These are phyloP conservation scores for Cheilosia variabilis DNA, from an alignment of 2,888 invertebrate species.

Conservation along the genomic window DNA sequence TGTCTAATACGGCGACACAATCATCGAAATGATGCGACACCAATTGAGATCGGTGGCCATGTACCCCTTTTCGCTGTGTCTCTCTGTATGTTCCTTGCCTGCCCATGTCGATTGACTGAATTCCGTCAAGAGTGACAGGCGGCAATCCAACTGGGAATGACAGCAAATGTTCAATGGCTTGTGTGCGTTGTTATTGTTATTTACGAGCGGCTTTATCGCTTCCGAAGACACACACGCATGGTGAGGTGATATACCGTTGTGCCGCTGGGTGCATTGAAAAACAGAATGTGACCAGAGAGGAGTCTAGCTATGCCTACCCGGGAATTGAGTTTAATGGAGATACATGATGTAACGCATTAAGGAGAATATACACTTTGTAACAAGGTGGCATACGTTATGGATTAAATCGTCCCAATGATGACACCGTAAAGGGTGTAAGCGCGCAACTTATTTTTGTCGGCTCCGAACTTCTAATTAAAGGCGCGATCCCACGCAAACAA, in stretches of 20 bases:
- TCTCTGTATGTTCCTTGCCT: not conserved
- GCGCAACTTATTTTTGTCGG: slow-evolving; percentile 19
- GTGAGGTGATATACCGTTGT: slow-evolving; percentile 18
- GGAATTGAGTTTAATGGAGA: slow-evolving; percentile 67
- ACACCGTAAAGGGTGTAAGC: slow-evolving; percentile 61
- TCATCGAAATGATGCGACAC: slow-evolving; percentile 72
- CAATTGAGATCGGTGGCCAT: slow-evolving; percentile 34
- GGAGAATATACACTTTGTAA: slow-evolving; percentile 71
- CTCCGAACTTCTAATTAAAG: slow-evolving; percentile 26
- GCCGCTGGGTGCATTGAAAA: slow-evolving; percentile 9
- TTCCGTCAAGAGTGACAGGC: slow-evolving; percentile 71
- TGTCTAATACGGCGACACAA: slow-evolving; percentile 73
- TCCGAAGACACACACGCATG: slow-evolving; percentile 51
- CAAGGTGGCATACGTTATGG: slow-evolving; percentile 74
- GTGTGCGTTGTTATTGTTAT: slow-evolving; percentile 69
- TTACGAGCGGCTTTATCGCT: slow-evolving; percentile 71
- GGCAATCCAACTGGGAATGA: slow-evolving; percentile 53
- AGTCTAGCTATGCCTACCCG: slow-evolving; percentile 23
- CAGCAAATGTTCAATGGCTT: slow-evolving; percentile 39
- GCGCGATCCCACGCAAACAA: slow-evolving; percentile 28
- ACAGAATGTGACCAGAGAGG: not conserved
- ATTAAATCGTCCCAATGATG: slow-evolving; percentile 65
- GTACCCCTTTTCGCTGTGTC: slow-evolving; percentile 28
- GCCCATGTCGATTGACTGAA: slow-evolving; percentile 71
- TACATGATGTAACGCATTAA: slow-evolving; percentile 72